These are phyloP conservation scores for Dicyrtoma fusca DNA, from an alignment of 2,888 invertebrate species.

Conservation along the genomic window DNA sequence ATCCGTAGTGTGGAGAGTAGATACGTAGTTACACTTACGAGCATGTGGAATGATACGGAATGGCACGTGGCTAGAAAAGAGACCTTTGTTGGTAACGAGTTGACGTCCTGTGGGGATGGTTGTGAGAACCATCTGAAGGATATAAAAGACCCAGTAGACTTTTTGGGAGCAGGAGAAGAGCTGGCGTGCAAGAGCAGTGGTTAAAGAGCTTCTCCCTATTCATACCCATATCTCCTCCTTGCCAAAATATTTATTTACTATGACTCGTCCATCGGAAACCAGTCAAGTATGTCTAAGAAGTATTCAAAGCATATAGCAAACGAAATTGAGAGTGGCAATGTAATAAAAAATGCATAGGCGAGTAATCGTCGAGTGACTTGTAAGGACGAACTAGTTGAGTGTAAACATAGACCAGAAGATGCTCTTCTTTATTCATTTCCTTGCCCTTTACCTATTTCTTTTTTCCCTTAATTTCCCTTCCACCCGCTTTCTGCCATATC, in stretches of 20 bases:
- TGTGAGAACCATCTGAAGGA: slow-evolving; percentile 19
- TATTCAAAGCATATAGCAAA: too few relatives aligned
- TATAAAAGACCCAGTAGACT: slow-evolving; percentile 19
- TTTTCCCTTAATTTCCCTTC: too few relatives aligned
- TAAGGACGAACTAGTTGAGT: neutral
- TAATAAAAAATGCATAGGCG: neutral
- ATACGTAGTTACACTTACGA: too few relatives aligned
- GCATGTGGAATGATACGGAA: neutral
- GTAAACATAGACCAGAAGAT: neutral
- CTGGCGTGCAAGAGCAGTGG: neutral
- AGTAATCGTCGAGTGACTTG: slow-evolving; percentile 12
- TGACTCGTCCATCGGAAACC: neutral
- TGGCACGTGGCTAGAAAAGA: slow-evolving; percentile 13
- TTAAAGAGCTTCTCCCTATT: neutral
- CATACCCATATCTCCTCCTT: neutral
- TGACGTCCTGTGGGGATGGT: slow-evolving; percentile 26
- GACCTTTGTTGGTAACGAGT: slow-evolving; percentile 30
- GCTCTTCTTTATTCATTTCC: too few relatives aligned
- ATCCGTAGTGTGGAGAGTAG: neutral
- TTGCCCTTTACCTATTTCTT: too few relatives aligned
- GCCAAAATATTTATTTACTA: slow-evolving; percentile 10
- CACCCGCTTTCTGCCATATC: too few relatives aligned
- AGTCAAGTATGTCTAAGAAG: too few relatives aligned
- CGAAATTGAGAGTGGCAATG: too few relatives aligned
- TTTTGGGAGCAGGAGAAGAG: neutral